Evolutionary conservation across 2,113 vertebrate species (phyloP), one percentile per base, ranked within the genome.

Genomic region (Ondatra zibethicus): DNA sequence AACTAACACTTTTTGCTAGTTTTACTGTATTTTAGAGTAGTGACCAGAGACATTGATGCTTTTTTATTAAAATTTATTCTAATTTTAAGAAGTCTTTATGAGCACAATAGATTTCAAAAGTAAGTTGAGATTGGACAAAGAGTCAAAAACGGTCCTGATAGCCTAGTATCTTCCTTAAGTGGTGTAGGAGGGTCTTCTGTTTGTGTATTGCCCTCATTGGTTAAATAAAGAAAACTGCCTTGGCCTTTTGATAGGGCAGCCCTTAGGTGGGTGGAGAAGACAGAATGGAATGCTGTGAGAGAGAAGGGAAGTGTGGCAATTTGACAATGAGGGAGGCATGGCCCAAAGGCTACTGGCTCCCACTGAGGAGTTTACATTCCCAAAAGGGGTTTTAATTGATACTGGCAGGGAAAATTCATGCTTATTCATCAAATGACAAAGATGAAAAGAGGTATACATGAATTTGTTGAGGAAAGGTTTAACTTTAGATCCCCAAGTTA

Each of bases 71-170:
- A 63, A 65, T 63, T 9, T 84, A 29, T 63, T 84, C 23, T 65
- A 65, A 63, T 17, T 33, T 68, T 47, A 68, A 81, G 45, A 88
- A 47, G n/a, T 52, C 12, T 70, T 31, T 11, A 70, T 0, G n/a
- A 85, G 45, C 63, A 92, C 75, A 92, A 31, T 47, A 66, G 33
- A 81, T 82, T 93, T 91, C 16, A 91, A 93, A 91, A 93, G 5
- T 16, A 94, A 89, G 8, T 61, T 42, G 61, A 80, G 11, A 75
- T 29, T 7, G 63, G 5, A 81, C 4, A 77, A 81, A 66, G 25
- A 82, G 5, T 66, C 52, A 70, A 81, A 89, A 68, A 72, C 7
- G 47, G 9, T 65, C 63, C 19, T n/a, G 12, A 52, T 55, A 13
- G 31, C 76, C 16, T 88, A 70, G 31, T 65, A 29, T 47, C 42